A percentile compares a stretch with the other conserved stretches of the same genome.
Conservation (phyloP, 1,140 invertebrate genomes). For the Drosophila persimilis region DNA sequence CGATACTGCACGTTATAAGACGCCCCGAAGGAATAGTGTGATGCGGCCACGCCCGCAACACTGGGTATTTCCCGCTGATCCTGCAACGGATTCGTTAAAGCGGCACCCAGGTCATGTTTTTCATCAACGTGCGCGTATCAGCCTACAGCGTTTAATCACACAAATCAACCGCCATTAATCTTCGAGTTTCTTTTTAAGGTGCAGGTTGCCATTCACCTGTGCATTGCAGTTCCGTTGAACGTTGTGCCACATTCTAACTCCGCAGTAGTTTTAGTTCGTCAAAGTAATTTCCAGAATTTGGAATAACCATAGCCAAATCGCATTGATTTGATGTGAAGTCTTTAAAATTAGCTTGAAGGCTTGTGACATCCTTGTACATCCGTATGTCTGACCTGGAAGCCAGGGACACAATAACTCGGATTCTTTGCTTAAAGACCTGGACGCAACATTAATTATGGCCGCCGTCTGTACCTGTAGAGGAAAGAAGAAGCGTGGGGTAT, state of each 20-base stretch:
- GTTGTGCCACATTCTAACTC: slow-evolving; percentile 89
- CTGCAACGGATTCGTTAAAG: slow-evolving; percentile 93
- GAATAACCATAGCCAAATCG: slow-evolving; percentile 83
- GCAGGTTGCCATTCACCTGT: slow-evolving; percentile 88
- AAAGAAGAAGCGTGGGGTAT: slow-evolving; percentile 60
- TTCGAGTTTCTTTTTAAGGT: slow-evolving; percentile 91
- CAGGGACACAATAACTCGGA: slow-evolving; percentile 24
- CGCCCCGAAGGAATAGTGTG: slow-evolving; percentile 87
- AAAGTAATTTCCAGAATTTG: slow-evolving; percentile 84
- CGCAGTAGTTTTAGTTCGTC: slow-evolving; percentile 88
- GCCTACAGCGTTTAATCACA: slow-evolving; percentile 85
- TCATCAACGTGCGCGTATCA: slow-evolving; percentile 33
- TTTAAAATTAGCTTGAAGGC: slow-evolving; percentile 40
- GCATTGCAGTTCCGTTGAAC: slow-evolving; percentile 58
- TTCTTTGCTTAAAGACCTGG: slow-evolving; percentile 5
- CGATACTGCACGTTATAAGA: slow-evolving; percentile 88
- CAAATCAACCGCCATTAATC: slow-evolving; percentile 86
- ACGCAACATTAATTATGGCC: slow-evolving; percentile 86
- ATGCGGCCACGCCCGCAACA: slow-evolving; percentile 92
- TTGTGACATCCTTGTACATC: slow-evolving; percentile 29
- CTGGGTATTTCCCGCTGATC: slow-evolving; percentile 89
- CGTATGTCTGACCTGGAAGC: slow-evolving; percentile 34
- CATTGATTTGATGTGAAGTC: slow-evolving; percentile 44
- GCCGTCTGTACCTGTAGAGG: slow-evolving; percentile 84
- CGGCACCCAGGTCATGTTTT: slow-evolving; percentile 89